phyloP scores from a whole-genome alignment of 2,797 vertebrate genomes.

The Sebastes wilsoni region DNA sequence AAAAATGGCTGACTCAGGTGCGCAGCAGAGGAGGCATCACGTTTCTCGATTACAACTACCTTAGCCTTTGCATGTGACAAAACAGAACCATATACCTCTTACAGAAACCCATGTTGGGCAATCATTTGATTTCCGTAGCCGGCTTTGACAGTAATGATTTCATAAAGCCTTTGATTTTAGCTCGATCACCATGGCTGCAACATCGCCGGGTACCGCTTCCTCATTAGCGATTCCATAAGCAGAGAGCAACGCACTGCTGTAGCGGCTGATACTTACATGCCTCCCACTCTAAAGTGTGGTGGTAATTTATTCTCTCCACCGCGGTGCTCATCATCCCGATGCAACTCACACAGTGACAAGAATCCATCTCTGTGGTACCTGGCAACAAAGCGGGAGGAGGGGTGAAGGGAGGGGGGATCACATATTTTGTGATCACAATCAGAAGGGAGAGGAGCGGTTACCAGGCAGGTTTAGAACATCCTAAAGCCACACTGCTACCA shows the following conservation, averaged over 20 bases:
- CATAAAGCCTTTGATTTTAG: conserved; percentile 71
- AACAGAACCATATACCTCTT: conserved; percentile 48
- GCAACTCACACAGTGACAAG: conserved; percentile 76
- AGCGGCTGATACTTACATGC: conserved; percentile 72
- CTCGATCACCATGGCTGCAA: conserved; percentile 62
- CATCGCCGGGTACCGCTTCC: conserved; percentile 52
- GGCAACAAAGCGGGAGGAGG: conserved; percentile 70
- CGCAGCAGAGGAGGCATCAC: conserved; percentile 18
- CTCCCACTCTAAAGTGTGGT: conserved; percentile 71
- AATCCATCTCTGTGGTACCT: conserved; percentile 75
- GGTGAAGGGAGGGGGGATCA: conserved; percentile 21
- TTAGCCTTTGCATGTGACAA: conserved; percentile 43
- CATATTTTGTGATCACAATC: conserved; percentile 68
- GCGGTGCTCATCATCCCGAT: conserved; percentile 69
- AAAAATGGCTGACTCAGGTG: conserved; percentile 76
- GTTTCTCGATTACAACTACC: conserved; percentile 6
- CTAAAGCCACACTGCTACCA: not conserved
- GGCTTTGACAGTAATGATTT: conserved; percentile 70
- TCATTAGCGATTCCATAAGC: conserved; percentile 75
- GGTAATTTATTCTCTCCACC: conserved; percentile 76
- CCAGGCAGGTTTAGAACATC: conserved; percentile 58
- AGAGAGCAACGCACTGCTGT: conserved; percentile 62
- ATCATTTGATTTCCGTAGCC: conserved; percentile 58
- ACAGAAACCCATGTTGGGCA: conserved; percentile 54
- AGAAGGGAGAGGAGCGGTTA: conserved; percentile 55